Conservation (phyloP, 2,888 invertebrate species). For the Lathronympha strigana region DNA sequence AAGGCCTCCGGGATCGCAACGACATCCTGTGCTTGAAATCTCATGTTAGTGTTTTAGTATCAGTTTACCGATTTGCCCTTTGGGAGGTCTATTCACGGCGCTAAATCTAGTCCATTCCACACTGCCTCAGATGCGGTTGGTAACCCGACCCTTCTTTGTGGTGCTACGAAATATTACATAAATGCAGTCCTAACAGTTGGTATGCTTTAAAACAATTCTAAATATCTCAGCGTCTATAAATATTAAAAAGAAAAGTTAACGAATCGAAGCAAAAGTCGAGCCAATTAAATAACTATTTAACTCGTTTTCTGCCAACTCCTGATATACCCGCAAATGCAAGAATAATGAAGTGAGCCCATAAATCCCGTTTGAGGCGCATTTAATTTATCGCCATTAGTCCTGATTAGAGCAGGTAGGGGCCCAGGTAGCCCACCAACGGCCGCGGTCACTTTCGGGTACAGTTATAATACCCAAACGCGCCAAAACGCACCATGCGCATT, state of each 20-base stretch:
- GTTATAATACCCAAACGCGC: constrained; percentile 60
- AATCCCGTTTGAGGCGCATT: constrained; percentile 67
- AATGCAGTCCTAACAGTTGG: no score
- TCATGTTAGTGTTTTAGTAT: not conserved
- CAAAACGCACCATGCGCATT: constrained; percentile 2
- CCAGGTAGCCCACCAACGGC: constrained; percentile 65
- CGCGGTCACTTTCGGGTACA: constrained; percentile 72
- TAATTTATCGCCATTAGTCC: constrained; percentile 74
- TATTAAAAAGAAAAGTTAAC: not conserved
- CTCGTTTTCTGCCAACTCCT: constrained; percentile 34
- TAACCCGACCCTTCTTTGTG: no score
- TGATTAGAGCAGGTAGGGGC: constrained; percentile 74
- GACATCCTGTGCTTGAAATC: not conserved
- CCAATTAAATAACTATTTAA: constrained; percentile 1
- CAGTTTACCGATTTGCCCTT: not conserved
- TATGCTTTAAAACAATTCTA: not conserved
- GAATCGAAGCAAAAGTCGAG: not conserved
- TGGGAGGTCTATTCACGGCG: not conserved
- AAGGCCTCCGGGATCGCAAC: constrained; percentile 23
- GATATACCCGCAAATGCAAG: constrained; percentile 61
- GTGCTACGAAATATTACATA: no score
- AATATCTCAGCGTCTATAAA: not conserved
- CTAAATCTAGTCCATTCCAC: not conserved
- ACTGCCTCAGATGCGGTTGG: not conserved
- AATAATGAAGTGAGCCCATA: constrained; percentile 71